A percentile compares a stretch with the other conserved stretches of the same genome.
Conservation (phyloP, 2,888 invertebrate species). For the Vesta saturnalis region DNA sequence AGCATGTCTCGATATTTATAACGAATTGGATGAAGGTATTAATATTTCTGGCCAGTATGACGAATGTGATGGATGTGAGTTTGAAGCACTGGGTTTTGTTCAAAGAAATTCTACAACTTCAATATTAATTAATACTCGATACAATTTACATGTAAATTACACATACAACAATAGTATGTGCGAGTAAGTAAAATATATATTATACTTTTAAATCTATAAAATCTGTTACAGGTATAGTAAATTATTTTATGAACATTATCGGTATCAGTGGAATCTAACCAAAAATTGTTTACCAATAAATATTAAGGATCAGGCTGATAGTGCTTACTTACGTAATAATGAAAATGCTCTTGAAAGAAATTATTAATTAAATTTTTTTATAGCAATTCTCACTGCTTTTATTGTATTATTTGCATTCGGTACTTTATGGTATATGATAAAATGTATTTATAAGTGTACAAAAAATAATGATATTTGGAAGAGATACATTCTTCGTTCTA, state of each 20-base stretch:
- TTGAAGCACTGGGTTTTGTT: constrained; percentile 52
- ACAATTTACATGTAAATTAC: constrained; percentile 53
- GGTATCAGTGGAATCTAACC: constrained; percentile 60
- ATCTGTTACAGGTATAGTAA: constrained; percentile 52
- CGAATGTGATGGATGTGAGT: constrained; percentile 59
- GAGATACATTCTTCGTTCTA: constrained; percentile 42
- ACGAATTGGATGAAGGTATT: constrained; percentile 49
- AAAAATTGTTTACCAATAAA: constrained; percentile 52
- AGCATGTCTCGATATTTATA: constrained; percentile 60
- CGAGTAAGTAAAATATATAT: constrained; percentile 48
- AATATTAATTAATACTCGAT: constrained; percentile 57
- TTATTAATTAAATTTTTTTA: constrained; percentile 36
- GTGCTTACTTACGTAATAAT: constrained; percentile 61
- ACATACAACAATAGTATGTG: constrained; percentile 46
- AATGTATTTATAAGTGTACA: constrained; percentile 60
- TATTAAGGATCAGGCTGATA: constrained; percentile 60
- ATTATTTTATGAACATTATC: constrained; percentile 59
- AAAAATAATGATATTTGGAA: constrained; percentile 44
- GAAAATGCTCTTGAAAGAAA: background rate
- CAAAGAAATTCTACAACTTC: constrained; percentile 49
- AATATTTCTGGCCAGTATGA: constrained; percentile 57
- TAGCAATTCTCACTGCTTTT: constrained; percentile 61
- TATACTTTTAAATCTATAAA: background rate
- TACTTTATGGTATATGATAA: constrained; percentile 62
- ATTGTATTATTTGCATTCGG: constrained; percentile 61